Conservation (phyloP, 2,888 invertebrate species). For the Iphiclides podalirius region DNA sequence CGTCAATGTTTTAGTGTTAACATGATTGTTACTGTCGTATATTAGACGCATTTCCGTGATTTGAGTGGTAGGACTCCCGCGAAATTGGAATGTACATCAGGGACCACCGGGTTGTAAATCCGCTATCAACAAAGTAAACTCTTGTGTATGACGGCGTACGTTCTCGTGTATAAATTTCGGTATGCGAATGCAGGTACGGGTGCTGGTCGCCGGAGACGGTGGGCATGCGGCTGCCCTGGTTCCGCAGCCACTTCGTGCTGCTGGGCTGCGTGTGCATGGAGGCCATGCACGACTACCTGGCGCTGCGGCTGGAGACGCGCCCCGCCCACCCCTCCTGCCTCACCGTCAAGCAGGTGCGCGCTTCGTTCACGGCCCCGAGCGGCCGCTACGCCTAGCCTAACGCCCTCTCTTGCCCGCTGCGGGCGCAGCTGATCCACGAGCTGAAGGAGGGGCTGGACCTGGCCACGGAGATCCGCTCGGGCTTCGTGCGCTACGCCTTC, state of each 20-base stretch:
- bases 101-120: no score
- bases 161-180: not conserved
- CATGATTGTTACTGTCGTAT: no score
- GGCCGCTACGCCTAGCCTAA: no score
- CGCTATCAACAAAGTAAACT: no score
- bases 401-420: constrained; percentile 1
- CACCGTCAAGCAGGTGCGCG: constrained; percentile 88
- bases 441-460: constrained; percentile 93
- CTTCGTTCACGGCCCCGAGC: no score
- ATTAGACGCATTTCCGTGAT: no score
- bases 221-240: constrained; percentile 90
- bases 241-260: constrained; percentile 91
- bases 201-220: constrained; percentile 88
- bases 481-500: constrained; percentile 84
- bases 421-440: constrained; percentile 88
- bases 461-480: constrained; percentile 89
- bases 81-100: no score
- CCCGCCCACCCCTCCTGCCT: constrained; percentile 91
- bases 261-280: constrained; percentile 92
- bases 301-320: constrained; percentile 90
- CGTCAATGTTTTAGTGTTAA: no score
- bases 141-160: no score
- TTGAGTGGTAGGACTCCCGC: no score
- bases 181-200: constrained; percentile 78
- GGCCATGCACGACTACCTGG: constrained; percentile 94